Base-by-base conservation (phyloP, 2,113 vertebrate species). In the Panthera tigris region DNA sequence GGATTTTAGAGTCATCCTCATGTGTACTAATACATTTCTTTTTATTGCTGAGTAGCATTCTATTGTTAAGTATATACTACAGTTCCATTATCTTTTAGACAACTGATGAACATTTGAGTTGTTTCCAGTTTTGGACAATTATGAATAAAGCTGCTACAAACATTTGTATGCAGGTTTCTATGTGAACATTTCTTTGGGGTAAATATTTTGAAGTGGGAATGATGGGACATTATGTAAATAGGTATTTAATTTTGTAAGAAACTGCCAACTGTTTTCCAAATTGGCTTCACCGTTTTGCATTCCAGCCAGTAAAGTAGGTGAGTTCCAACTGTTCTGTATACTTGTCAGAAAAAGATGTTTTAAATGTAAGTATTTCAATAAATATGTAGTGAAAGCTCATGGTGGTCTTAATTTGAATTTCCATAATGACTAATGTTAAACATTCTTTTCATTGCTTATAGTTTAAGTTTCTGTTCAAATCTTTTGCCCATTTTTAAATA, bases 401-500 rank as follows among this genome's bases (percentile, higher is more conserved):
- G 27, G 7, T 23, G 16, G 39, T 82, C 76, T 91, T 82, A 61
- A 57, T n/a, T 50, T 94, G 63, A 73, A 85, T 65, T 39, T 61
- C 31, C 71, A 65, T 55, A 73, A 61, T 74, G 21, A 82, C 18
- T 18, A 83, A 50, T 66, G 1, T 13, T 33, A 1, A 71, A 39
- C 29, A 79, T 80, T 78, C 31, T 82, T 68, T 76, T 78, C 69
- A 55, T 0, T 61, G n/a, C 15, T 23, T 65, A 76, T 7, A 71
- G 4, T 45, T 87, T 74, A 50, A 50, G 13, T 33, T 25, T 68
- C 25, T 73, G 13, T 63, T 95, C 19, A 61, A 76, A 45, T 52
- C 63, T 84, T 87, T 68, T 76, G 21, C 23, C 73, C 63, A 65
- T 27, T 96, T 96, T 89, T 68, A 94, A 61, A 93, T n/a, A 55